Evolutionary conservation across 2,113 vertebrate genomes (phyloP).

Genomic region (Paradisaea rubra): DNA sequence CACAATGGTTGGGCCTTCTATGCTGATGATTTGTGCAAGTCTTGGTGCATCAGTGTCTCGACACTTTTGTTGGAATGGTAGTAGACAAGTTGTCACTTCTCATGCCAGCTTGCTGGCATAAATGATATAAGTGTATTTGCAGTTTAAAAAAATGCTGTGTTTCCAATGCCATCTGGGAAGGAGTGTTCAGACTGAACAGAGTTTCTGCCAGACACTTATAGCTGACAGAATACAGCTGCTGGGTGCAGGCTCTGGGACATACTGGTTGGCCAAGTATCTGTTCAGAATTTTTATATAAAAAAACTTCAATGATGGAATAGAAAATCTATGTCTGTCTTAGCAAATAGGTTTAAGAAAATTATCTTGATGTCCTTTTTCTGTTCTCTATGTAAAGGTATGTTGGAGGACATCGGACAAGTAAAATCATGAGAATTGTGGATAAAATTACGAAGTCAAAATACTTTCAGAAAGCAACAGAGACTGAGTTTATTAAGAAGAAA

Average conservation of each 20-base stretch:
- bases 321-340: not conserved
- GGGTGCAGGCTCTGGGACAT: not conserved
- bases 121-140: not conserved
- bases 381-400: conserved; percentile 75
- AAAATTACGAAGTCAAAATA: conserved; percentile 99
- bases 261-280: not conserved
- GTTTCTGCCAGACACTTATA: not conserved
- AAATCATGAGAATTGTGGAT: conserved; percentile 98
- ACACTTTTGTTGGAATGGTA: not conserved
- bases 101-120: not conserved
- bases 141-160: not conserved
- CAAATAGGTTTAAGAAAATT: not conserved
- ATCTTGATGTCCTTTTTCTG: not conserved
- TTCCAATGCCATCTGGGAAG: not conserved
- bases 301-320: not conserved
- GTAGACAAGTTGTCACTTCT: not conserved
- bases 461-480: conserved; percentile 98
- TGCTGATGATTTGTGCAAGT: not conserved
- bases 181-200: not conserved
- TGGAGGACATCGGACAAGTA: conserved; percentile 91
- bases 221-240: not conserved
- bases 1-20: not conserved
- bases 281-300: not conserved
- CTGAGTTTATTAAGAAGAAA: conserved; percentile 98
- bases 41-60: not conserved